Evolutionary conservation across 2,113 vertebrate species (phyloP).

Genomic region (Proteles cristata): DNA sequence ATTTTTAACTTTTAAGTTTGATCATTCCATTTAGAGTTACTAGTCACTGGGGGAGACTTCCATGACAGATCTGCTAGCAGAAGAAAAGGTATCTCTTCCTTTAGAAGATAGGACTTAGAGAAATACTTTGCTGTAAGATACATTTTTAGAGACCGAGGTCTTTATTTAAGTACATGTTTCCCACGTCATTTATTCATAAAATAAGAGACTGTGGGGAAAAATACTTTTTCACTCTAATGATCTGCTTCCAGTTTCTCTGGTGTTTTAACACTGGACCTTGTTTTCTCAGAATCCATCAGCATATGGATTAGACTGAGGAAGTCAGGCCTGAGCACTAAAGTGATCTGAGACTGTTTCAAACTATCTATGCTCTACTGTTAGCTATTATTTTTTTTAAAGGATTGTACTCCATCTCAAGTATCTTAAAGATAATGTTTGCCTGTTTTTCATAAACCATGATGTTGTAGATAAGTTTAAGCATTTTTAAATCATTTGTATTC

Average conservation of each 20-base stretch:
- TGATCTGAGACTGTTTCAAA: not conserved
- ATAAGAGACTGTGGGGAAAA: not conserved
- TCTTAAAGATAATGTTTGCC: not conserved
- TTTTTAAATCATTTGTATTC: not conserved
- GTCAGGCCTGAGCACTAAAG: not conserved
- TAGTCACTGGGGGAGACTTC: not conserved
- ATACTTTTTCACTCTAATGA: not conserved
- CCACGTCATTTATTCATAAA: not conserved
- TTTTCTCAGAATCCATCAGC: not conserved
- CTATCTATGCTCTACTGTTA: not conserved
- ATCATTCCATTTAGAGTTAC: not conserved
- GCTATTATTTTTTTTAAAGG: not conserved
- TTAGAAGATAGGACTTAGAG: not conserved
- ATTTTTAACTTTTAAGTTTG: not conserved
- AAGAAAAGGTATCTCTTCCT: not conserved
- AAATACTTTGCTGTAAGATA: not conserved
- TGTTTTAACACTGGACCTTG: not conserved
- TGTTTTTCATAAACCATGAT: not conserved
- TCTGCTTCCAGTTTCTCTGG: not conserved
- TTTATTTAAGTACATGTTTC: not conserved
- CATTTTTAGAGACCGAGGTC: not conserved
- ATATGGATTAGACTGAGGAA: not conserved
- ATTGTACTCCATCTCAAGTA: not conserved
- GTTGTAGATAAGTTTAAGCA: not conserved
- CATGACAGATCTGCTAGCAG: not conserved